Evolutionary conservation across 2,113 vertebrate species (phyloP).

Genomic region (Apodemus speciosus): DNA sequence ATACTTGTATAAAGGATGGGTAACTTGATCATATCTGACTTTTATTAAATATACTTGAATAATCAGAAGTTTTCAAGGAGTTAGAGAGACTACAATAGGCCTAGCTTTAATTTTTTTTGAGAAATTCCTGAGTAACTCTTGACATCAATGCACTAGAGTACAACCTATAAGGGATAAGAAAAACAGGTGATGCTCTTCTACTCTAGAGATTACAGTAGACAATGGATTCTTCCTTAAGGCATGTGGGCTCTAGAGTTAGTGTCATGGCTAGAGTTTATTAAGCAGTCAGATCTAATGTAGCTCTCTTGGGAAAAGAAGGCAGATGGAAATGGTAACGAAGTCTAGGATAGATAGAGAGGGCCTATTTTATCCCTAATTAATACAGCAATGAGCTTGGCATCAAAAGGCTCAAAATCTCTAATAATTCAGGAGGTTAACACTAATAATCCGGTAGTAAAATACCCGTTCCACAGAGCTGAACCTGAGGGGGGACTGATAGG

Average conservation of each 20-base stretch:
- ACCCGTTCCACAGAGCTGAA: neutral
- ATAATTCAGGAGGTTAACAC: neutral
- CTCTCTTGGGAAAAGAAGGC: neutral
- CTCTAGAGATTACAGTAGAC: neutral
- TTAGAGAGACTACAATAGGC: neutral
- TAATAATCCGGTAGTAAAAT: neutral
- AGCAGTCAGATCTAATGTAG: neutral
- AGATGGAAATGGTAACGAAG: neutral
- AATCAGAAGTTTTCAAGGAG: conserved; percentile 22
- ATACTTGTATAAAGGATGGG: neutral
- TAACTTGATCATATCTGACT: neutral
- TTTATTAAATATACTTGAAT: conserved; percentile 19
- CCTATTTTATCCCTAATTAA: neutral
- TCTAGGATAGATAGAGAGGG: neutral
- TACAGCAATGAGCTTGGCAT: neutral
- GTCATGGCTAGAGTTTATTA: neutral
- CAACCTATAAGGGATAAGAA: neutral
- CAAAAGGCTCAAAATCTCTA: neutral
- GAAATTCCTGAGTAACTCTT: neutral
- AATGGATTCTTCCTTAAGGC: neutral
- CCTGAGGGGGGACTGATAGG: neutral
- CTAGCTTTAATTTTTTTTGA: neutral
- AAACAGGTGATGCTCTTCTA: neutral
- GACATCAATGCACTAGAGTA: neutral
- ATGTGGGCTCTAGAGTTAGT: neutral